Evolutionary conservation across 1,140 invertebrate genomes (phyloP).

Genomic region (Eubasilissa regina): DNA sequence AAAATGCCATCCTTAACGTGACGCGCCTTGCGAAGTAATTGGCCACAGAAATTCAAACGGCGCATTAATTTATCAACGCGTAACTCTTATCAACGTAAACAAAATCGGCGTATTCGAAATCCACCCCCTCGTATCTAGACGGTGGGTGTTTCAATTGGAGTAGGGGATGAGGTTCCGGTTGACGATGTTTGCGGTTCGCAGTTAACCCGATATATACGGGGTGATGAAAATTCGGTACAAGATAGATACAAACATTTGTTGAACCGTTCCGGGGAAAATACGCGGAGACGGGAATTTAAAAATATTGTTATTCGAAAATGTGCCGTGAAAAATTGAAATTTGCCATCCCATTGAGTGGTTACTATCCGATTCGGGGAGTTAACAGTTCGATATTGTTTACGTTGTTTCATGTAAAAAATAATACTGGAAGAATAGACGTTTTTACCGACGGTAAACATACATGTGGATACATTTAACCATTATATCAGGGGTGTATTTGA

Average conservation of each 20-base stretch:
- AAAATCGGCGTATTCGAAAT: conserved; percentile 31
- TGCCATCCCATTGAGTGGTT: background rate
- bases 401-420: background rate
- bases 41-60: too few species aligned
- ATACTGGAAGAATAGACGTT: too few species aligned
- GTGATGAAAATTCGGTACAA: background rate
- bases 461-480: too few species aligned
- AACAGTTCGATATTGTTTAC: background rate
- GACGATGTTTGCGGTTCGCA: conserved; percentile 21
- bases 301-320: background rate
- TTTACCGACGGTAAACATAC: too few species aligned
- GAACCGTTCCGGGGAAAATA: background rate
- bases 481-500: too few species aligned
- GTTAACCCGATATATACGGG: conserved; percentile 1
- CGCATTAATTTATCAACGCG: background rate
- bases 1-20: too few species aligned
- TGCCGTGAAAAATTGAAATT: background rate
- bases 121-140: background rate
- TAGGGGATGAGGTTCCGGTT: conserved; percentile 12
- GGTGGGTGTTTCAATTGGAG: conserved; percentile 13
- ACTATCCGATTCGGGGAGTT: background rate
- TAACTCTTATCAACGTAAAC: conserved; percentile 4
- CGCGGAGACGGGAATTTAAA: background rate
- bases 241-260: background rate
- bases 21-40: too few species aligned